A percentile compares a stretch with the other conserved stretches of the same genome.
Evolutionary conservation across 2,888 invertebrate species (phyloP).

Genomic region (Eurytoma adleriae): DNA sequence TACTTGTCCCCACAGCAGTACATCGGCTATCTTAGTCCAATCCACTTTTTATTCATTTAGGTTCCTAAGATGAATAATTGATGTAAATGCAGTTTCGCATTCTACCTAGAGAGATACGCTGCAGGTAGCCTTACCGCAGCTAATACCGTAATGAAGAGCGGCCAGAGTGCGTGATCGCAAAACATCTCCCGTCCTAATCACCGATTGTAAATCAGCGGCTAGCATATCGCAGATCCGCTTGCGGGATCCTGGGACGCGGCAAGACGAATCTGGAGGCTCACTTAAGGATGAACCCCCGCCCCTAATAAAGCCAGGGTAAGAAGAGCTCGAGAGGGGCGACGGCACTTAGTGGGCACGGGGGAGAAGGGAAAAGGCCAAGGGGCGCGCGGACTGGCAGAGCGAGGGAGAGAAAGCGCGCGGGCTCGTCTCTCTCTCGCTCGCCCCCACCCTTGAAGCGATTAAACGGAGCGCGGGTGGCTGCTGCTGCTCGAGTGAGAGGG

Average conservation of each 20-base stretch:
- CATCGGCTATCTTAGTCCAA: too few relatives aligned
- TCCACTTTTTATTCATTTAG: too few relatives aligned
- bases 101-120: neutral
- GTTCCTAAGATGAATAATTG: too few relatives aligned
- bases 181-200: neutral
- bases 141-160: neutral
- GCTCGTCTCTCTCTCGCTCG: neutral
- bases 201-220: constrained; percentile 17
- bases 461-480: constrained; percentile 5
- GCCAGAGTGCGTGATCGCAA: neutral
- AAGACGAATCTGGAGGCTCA: neutral
- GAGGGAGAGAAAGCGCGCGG: constrained; percentile 5
- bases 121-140: neutral
- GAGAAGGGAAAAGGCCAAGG: neutral
- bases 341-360: neutral
- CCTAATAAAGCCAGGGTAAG: constrained; percentile 8
- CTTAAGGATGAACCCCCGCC: constrained; percentile 10
- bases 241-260: neutral
- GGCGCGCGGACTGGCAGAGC: neutral
- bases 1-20: too few relatives aligned
- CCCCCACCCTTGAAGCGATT: constrained; percentile 19
- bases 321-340: neutral
- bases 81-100: too few relatives aligned
- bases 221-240: neutral
- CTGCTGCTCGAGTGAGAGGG: neutral